Base-by-base conservation (phyloP, 35 echinoderm and acorn worm genomes). In the Heliocidaris erythrogramma region DNA sequence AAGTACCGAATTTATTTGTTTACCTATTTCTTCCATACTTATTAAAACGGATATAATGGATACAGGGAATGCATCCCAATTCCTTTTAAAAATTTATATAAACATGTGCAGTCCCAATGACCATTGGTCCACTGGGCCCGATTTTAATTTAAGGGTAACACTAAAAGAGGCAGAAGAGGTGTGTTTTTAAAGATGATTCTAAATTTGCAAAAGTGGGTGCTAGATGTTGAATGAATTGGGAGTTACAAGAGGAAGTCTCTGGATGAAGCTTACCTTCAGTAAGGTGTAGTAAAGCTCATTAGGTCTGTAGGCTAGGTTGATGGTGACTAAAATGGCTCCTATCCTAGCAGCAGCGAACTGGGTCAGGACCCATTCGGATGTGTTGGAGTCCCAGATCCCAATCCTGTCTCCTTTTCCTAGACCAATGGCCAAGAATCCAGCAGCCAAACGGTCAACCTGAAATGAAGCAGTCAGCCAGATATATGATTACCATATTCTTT, bases 231-330 rank as follows among this genome's bases (percentile, higher is more conserved):
- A 42, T 42, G 35, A 78, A 78, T n/a, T 12, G 52, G 52, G 52
- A 56, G 35, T 42, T 42, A 42, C 35, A 42, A 1, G 0, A 56
- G 61, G 6, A 3, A 18, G 86, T n/a, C 87, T 6, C 5, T 9
- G 21, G 13, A 30, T 32, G 11, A 86, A 42, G n/a, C 50, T 91
- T 89, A 99, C 98, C 98, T 96, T 97, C 30, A 88, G 85, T 53
- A 99, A 59, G 42, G 98, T 96, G 94, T 99, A 99, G 17, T 99
- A 92, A 17, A 97, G 61, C 89, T 99, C 98, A 65, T 86, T 56
- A 2, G 95, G 94, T 59, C 96, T 97, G 90, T 99, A 99, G 9
- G 95, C 96, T 32, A 95, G 95, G 49, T 99, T 99, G 21, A 99
- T 95, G 65, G 96, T 99, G 59, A 99, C 98, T 8, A 97, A 87